phyloP scores from a whole-genome alignment of 2,888 invertebrate species.

The Apotomis turbidana region DNA sequence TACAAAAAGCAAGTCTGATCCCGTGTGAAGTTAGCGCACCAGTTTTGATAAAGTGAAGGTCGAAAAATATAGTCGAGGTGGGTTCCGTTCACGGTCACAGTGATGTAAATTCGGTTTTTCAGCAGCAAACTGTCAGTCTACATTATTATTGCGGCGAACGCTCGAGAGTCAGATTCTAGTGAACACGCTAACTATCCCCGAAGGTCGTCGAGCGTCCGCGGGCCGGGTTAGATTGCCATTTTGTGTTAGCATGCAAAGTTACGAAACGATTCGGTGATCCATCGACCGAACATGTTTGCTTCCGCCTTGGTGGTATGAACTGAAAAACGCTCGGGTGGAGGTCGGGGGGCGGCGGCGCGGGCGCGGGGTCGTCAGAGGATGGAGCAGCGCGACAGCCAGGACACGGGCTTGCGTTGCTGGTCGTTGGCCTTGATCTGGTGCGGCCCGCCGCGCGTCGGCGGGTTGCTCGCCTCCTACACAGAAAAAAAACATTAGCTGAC shows the following conservation, averaged over 20 bases:
- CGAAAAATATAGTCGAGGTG: conserved; percentile 77
- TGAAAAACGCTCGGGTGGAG: conserved; percentile 46
- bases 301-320: conserved; percentile 29
- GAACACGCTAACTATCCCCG: conserved; percentile 30
- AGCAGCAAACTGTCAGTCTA: conserved; percentile 38
- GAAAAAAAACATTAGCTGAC: conserved; percentile 12
- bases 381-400: conserved; percentile 94
- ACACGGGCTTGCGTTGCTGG: conserved; percentile 91
- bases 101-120: conserved; percentile 40
- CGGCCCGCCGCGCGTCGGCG: conserved; percentile 89
- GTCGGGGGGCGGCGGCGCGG: conserved; percentile 46
- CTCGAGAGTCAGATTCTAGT: conserved; percentile 10
- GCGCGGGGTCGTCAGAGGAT: conserved; percentile 89
- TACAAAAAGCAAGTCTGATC: conserved; percentile 80
- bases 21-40: conserved; percentile 66
- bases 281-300: conserved; percentile 28
- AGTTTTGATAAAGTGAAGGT: conserved; percentile 66
- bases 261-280: conserved; percentile 2
- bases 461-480: conserved; percentile 93
- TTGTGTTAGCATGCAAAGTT: conserved; percentile 30
- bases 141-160: conserved; percentile 31
- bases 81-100: conserved; percentile 49
- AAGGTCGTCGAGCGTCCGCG: conserved; percentile 35
- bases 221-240: conserved; percentile 23
- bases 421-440: conserved; percentile 91